Evolutionary conservation across 2,888 invertebrate genomes (phyloP).

Genomic region (Acronicta alni): DNA sequence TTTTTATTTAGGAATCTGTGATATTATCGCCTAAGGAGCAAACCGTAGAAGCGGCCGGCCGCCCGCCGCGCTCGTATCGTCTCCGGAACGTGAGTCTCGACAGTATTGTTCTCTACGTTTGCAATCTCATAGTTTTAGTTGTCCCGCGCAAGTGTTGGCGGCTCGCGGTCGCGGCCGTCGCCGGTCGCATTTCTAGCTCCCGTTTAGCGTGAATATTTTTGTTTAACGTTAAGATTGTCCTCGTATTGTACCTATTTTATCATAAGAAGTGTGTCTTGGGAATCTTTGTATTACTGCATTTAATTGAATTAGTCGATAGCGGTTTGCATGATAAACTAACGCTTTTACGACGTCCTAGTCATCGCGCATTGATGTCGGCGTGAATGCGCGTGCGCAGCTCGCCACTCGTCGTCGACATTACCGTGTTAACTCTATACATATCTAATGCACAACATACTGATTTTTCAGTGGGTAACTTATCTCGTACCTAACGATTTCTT

Average conservation of each 20-base stretch:
- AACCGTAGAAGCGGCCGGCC: slow-evolving; percentile 53
- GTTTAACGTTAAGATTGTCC: slow-evolving; percentile 48
- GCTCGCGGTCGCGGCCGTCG: slow-evolving; percentile 18
- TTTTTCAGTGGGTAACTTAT: slow-evolving; percentile 56
- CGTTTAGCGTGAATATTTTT: slow-evolving; percentile 36
- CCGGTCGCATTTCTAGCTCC: slow-evolving; percentile 29
- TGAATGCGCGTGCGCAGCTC: slow-evolving; percentile 27
- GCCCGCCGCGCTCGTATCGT: slow-evolving; percentile 32
- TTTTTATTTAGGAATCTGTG: slow-evolving; percentile 84
- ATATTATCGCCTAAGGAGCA: slow-evolving; percentile 86
- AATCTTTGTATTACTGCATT: slow-evolving; percentile 68
- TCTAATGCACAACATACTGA: slow-evolving; percentile 57
- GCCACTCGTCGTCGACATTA: slow-evolving; percentile 4
- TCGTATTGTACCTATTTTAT: slow-evolving; percentile 49
- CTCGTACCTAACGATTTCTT: slow-evolving; percentile 64
- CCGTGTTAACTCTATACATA: slow-evolving; percentile 52
- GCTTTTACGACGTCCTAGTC: slow-evolving; percentile 74
- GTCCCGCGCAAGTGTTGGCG: slow-evolving; percentile 22
- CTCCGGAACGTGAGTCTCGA: slow-evolving; percentile 51
- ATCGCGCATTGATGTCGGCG: slow-evolving; percentile 30
- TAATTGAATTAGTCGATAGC: slow-evolving; percentile 66
- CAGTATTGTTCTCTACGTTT: slow-evolving; percentile 56
- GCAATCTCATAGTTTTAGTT: slow-evolving; percentile 75
- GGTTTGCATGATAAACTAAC: slow-evolving; percentile 62
- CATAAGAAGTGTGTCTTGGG: slow-evolving; percentile 56